phyloP scores from a whole-genome alignment of 2,888 invertebrate species.

The Limnephilus lunatus region DNA sequence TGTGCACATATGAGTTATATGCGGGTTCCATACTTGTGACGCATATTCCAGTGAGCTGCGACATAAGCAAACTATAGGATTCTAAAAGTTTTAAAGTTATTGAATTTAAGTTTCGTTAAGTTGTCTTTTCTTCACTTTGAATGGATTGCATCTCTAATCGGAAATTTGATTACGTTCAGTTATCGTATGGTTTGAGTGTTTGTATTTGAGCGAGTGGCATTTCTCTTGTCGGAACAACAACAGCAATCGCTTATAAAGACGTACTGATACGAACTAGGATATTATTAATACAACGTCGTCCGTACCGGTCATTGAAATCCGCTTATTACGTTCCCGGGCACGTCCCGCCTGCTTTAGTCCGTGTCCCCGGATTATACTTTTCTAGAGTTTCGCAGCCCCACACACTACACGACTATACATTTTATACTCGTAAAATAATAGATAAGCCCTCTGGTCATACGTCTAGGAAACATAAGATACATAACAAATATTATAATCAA shows the following conservation, averaged over 20 bases:
- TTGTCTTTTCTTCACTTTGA: neutral
- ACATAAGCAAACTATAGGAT: too few relatives aligned
- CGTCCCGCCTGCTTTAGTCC: slow-evolving; percentile 26
- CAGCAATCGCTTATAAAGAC: neutral
- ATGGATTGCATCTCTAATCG: neutral
- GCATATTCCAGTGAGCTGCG: too few relatives aligned
- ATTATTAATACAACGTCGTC: neutral
- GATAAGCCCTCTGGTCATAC: neutral
- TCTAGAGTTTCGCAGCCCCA: slow-evolving; percentile 20
- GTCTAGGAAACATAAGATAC: neutral
- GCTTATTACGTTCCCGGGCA: slow-evolving; percentile 25
- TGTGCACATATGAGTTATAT: too few relatives aligned
- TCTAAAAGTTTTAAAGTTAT: too few relatives aligned
- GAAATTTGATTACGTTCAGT: neutral
- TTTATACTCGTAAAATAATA: neutral
- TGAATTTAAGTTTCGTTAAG: neutral
- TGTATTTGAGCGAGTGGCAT: neutral
- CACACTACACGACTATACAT: neutral
- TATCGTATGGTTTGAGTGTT: neutral
- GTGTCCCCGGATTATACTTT: neutral
- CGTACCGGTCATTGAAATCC: neutral
- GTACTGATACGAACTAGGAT: neutral
- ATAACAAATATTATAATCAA: too few relatives aligned
- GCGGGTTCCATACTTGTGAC: too few relatives aligned
- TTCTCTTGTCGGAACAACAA: neutral